These are phyloP conservation scores for Lepeophtheirus salmonis DNA, from an alignment of 1,140 invertebrate genomes.

Conservation along the genomic window DNA sequence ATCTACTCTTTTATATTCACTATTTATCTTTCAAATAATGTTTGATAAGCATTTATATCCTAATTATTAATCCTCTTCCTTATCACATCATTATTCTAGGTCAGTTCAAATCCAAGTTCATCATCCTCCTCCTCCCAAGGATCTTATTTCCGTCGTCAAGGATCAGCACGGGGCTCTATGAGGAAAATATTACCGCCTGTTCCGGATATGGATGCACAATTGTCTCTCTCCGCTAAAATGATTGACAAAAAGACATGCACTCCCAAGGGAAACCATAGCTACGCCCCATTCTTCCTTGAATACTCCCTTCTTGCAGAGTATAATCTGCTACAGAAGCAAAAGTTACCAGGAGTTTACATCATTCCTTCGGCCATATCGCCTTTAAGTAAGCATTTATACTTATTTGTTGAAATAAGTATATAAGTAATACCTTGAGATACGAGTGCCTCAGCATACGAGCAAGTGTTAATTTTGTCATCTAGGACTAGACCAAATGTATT, in stretches of 20 bases:
- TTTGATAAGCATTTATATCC: too few species aligned
- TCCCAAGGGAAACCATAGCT: slow-evolving; percentile 29
- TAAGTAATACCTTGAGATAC: too few species aligned
- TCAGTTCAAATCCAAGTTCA: background rate
- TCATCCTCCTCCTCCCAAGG: background rate
- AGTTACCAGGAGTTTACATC: slow-evolving; percentile 67
- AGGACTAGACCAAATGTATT: too few species aligned
- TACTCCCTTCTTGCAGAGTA: slow-evolving; percentile 50
- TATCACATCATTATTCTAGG: too few species aligned
- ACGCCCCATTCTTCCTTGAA: slow-evolving; percentile 42
- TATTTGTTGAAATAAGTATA: too few species aligned
- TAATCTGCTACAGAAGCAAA: slow-evolving; percentile 61
- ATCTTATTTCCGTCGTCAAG: background rate
- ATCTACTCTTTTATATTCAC: too few species aligned
- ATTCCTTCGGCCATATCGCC: slow-evolving; percentile 59
- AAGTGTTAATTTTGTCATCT: too few species aligned
- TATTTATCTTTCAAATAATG: too few species aligned
- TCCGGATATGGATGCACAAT: slow-evolving; percentile 33
- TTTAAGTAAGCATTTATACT: slow-evolving; percentile 34
- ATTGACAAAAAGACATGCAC: slow-evolving; percentile 33
- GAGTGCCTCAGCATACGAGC: too few species aligned
- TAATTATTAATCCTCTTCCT: too few species aligned
- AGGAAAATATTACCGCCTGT: slow-evolving; percentile 34
- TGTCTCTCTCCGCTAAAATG: slow-evolving; percentile 35
- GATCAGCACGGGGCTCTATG: slow-evolving; percentile 26